phyloP scores from a whole-genome alignment of 2,888 invertebrate genomes.

The Noctua comes region DNA sequence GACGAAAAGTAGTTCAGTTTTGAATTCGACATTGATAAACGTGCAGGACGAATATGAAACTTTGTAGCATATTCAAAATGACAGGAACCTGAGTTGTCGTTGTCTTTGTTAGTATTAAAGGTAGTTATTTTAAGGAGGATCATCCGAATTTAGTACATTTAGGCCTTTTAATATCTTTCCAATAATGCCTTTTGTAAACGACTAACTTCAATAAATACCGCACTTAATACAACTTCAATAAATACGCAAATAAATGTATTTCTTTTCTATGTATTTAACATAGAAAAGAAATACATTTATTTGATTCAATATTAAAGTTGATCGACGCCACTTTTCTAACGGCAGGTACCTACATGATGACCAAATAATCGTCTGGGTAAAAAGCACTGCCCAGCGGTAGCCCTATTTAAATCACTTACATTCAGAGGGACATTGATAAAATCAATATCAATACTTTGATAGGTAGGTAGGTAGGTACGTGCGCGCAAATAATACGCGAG shows the following conservation, averaged over 20 bases:
- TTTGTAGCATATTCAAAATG: neutral
- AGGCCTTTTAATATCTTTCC: neutral
- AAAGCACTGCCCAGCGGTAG: slow-evolving; percentile 13
- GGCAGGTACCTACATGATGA: neutral
- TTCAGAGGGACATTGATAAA: slow-evolving; percentile 54
- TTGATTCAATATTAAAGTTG: slow-evolving; percentile 9
- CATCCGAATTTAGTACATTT: neutral
- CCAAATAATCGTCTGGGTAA: slow-evolving; percentile 3
- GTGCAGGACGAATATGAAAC: neutral
- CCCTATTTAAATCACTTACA: slow-evolving; percentile 34
- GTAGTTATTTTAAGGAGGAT: neutral
- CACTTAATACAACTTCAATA: too few species aligned
- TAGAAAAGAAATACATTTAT: neutral
- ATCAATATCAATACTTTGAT: slow-evolving; percentile 56
- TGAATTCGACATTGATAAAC: neutral
- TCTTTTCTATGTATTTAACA: too few species aligned
- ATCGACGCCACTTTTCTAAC: neutral
- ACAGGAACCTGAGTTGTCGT: too few species aligned
- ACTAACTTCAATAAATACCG: neutral
- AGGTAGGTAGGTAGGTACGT: too few species aligned
- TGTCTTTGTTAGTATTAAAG: neutral
- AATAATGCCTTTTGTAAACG: neutral
- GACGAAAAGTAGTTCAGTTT: neutral
- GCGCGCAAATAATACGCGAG: slow-evolving; percentile 43
- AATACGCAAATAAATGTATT: too few species aligned